Base-by-base conservation (phyloP, 2,113 vertebrate genomes). In the Hemibagrus wyckioides region DNA sequence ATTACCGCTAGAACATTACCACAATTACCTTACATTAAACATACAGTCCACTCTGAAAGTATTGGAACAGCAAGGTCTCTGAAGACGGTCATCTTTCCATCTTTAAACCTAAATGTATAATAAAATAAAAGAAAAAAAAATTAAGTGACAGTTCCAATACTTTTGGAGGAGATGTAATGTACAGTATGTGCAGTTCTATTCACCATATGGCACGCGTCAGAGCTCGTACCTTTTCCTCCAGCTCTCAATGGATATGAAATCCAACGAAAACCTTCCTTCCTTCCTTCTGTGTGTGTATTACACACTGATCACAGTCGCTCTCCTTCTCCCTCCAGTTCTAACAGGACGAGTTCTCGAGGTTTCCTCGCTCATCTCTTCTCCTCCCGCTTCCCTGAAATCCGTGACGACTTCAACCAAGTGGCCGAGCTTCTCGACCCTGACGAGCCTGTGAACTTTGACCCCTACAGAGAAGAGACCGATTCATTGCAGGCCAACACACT, bases 401-500 rank as follows among this genome's bases (percentile, higher is more conserved):
- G 96, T 73, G 97, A 97, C 33, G 44, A 33, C 14, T 92, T 90
- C 13, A 90, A 94, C 87, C 94, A 95, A 89, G 96, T 94, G 0
- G 97, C 96, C 0, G 96, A 96, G 33, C 91, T 96, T 11, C 92
- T 97, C 0, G 95, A 95, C 85, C 95, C 95, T 0, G 14, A 65
- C 0, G 95, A 96, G 3, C 94, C 94, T 0, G 83, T 95, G 23
- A 91, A 75, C n/a, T 95, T 97, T 92, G 94, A 91, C 91, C 96
- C 90, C 0, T 93, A 88, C 63, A 93, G 93, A 88, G 98, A 99
- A 87, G 97, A 97, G 30, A 86, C 92, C 0, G 98, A 99, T 88
- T 88, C 88, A 86, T 94, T 98, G 6, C 97, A 96, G 69, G 93
- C 94, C 92, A 97, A 97, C 0, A 96, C 97, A 81, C 94, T 99